Base-by-base conservation (phyloP, 2,797 vertebrate genomes). In the Alauda arvensis region DNA sequence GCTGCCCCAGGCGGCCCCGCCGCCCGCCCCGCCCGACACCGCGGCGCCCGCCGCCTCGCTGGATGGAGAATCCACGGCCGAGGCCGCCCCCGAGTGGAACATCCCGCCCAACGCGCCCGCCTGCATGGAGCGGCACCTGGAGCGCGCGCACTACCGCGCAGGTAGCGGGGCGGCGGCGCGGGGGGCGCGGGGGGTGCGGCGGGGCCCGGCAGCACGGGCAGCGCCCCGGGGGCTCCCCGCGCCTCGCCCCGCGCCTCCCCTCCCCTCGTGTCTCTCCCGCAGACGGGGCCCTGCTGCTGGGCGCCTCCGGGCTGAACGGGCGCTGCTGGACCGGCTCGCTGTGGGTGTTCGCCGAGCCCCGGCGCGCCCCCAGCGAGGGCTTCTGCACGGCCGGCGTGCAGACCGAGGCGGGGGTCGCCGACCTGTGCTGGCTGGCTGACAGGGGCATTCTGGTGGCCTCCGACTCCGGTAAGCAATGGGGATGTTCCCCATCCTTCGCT, bases 331-430 rank as follows among this genome's bases (percentile, higher is more conserved):
- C 98, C 81, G 98, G 99, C 17, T 99, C 99, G 21, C 96, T 99
- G 49, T 99, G 99, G 99, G 96, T 99, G 60, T 99, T 98, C 96
- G 98, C 97, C 40, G 98, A 99, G 81, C 97, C 98, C 2, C 95
- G 94, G 49, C 97, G 97, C 67, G 98, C 99, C 37, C 99, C 99
- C 72, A 98, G 97, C 85, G 99, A 99, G 95, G 98, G 97, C 1
- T 98, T 98, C 96, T 99, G 99, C 94, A 98, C 97, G 68, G 98
- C 98, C 13, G 99, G 99, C 3, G 98, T 99, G 82, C 99, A 99
- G 96, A 99, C 98, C 0, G 99, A 99, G 95, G 97, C 98, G 25
- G 98, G 99, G 5, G 94, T 99, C 82, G 97, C 98, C 3, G 98
- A 99, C 81, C 97, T 97, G n/a, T 96, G 98, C 61, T 99, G 99